phyloP scores from a whole-genome alignment of 2,113 vertebrate species.

The Corythaixoides concolor region DNA sequence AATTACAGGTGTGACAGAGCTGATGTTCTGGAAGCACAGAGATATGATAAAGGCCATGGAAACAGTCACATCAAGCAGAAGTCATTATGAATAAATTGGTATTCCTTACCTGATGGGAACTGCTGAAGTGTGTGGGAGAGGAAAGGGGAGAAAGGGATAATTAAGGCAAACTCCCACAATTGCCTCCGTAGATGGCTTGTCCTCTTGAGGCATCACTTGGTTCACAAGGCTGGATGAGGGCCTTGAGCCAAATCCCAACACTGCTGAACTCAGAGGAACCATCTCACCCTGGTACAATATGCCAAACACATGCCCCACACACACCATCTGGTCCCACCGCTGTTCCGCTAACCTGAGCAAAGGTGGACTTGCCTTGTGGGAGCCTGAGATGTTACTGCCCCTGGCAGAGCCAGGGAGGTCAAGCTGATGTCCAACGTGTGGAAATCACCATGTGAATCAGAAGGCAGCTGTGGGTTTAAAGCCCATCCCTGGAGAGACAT shows the following conservation, averaged over 20 bases:
- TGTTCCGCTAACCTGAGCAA: background rate
- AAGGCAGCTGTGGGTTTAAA: background rate
- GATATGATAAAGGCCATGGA: slow-evolving; percentile 10
- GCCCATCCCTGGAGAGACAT: background rate
- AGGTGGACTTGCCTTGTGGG: background rate
- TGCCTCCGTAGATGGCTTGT: background rate
- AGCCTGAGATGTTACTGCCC: background rate
- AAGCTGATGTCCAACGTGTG: fast-evolving
- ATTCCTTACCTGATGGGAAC: background rate
- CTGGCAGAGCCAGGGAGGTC: background rate
- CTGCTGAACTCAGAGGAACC: background rate
- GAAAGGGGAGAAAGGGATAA: background rate
- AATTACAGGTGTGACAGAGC: slow-evolving; percentile 62
- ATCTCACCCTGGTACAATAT: background rate
- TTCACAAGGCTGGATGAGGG: background rate
- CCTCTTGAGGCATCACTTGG: background rate
- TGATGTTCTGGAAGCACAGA: slow-evolving; percentile 38
- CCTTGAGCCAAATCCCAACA: background rate
- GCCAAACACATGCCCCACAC: fast-evolving
- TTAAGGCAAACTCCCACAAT: background rate
- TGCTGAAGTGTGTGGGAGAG: background rate
- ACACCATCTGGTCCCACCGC: background rate
- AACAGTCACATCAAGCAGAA: slow-evolving; percentile 25
- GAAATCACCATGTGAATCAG: fast-evolving
- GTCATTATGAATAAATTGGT: slow-evolving; percentile 32